A percentile compares a stretch with the other conserved stretches of the same genome.
phyloP scores from a whole-genome alignment of 2,888 invertebrate genomes.

The Imbricaverruca yamaguchii region DNA sequence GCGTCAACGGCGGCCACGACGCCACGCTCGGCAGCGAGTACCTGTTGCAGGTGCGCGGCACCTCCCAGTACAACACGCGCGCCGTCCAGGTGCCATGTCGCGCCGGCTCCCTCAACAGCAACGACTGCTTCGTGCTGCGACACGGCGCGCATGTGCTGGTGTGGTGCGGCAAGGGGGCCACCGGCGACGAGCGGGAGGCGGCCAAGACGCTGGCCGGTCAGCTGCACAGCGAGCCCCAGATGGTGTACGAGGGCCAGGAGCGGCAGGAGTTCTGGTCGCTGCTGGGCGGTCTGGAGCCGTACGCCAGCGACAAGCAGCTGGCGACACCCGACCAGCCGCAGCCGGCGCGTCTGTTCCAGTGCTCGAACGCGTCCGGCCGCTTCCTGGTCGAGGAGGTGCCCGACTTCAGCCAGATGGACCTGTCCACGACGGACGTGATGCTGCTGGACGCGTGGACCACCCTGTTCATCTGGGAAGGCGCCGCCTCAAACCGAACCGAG shows the following conservation, averaged over 20 bases:
- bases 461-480: conserved; percentile 81
- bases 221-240: conserved; percentile 53
- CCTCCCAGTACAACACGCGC: conserved; percentile 60
- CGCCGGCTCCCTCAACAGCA: conserved; percentile 61
- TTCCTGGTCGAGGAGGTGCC: conserved; percentile 66
- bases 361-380: conserved; percentile 13
- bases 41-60: conserved; percentile 73
- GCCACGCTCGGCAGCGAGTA: conserved; percentile 57
- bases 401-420: conserved; percentile 71
- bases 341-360: conserved; percentile 51
- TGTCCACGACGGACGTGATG: conserved; percentile 76
- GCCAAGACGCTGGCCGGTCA: conserved; percentile 71
- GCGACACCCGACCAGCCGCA: conserved; percentile 39
- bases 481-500: conserved; percentile 57
- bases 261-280: conserved; percentile 65
- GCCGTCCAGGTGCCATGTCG: conserved; percentile 55
- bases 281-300: conserved; percentile 59
- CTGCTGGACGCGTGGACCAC: conserved; percentile 71
- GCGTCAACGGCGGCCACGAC: conserved; percentile 34
- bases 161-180: conserved; percentile 86
- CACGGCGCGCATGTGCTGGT: conserved; percentile 49
- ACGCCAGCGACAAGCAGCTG: conserved; percentile 46
- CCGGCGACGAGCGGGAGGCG: conserved; percentile 88
- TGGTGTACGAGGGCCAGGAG: conserved; percentile 62
- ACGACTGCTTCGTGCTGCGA: conserved; percentile 75